Evolutionary conservation across 2,888 invertebrate genomes (phyloP), one percentile per base, ranked within the genome.

Genomic region (Sminthurides aquaticus): DNA sequence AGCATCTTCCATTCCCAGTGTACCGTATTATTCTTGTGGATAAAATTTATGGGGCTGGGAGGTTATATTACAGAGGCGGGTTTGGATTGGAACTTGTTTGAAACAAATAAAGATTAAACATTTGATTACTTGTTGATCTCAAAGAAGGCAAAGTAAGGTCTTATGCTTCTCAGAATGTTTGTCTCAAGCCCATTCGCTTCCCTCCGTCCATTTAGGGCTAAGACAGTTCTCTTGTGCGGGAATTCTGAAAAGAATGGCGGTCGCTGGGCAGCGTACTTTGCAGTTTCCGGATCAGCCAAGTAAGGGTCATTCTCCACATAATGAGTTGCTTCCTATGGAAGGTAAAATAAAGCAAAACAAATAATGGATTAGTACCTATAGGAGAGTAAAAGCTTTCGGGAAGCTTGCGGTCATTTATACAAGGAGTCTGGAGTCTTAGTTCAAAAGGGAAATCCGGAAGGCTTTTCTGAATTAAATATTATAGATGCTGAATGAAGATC

Each of bases 181-280:
- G 82, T 84, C 57, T 82, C 79, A 2, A 87, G 79, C 22, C 85
- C 83, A 76, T 87, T 87, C 52, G 79, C 76, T 61, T 79, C 77
- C 65, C 87, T 79, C 25, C 82, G 78, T 65, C 85, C 80, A 71
- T 87, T 86, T 76, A 86, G 84, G 48, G 80, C 80, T 11, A 86
- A 77, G 2, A 87, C 75, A 0, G 85, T 83, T 70, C 83, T 79
- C 27, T 83, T 81, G 76, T 87, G 87, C 0, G 87, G 86, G 70
- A 85, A 83, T 59, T 87, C 84, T 62, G 83, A 81, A 77, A 84
- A 87, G 77, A 84, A 87, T 5, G 85, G 79, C 3, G 72, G 72
- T 56, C 72, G 74, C 60, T 72, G 69, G n/a, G 72, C 69, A 0
- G 74, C 74, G 49, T 74, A 72, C 55, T 72, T 71, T 52, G 74